These are phyloP conservation scores for Tenthredo livida DNA, from an alignment of 2,888 invertebrate species.

Conservation along the genomic window DNA sequence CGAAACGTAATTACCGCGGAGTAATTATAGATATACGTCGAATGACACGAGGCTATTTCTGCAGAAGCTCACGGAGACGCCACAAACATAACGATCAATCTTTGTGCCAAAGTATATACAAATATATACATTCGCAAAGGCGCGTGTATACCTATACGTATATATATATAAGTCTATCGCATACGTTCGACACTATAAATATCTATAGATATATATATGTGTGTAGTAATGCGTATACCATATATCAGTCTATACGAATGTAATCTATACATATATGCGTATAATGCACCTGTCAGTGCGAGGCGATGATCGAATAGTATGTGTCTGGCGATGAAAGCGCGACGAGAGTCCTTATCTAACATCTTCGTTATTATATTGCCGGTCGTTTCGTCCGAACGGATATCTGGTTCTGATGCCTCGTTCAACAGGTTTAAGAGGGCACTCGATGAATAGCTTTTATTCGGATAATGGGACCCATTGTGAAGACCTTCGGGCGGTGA, in stretches of 20 bases:
- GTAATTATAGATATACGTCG: conserved; percentile 36
- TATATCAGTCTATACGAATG: not conserved
- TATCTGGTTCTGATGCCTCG: conserved; percentile 37
- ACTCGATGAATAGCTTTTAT: conserved; percentile 67
- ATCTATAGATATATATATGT: not conserved
- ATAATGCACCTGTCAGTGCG: conserved; percentile 28
- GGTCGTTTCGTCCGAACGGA: conserved; percentile 41
- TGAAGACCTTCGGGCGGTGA: conserved; percentile 63
- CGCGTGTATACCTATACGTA: not conserved
- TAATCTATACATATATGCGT: not conserved
- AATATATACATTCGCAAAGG: not conserved
- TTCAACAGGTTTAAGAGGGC: conserved; percentile 64
- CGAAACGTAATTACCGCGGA: conserved; percentile 4
- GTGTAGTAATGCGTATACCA: not conserved
- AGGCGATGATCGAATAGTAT: not conserved
- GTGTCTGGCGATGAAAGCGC: not conserved
- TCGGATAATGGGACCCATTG: conserved; percentile 73
- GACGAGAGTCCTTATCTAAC: conserved; percentile 54
- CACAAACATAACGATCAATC: not conserved
- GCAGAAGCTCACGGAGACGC: not conserved
- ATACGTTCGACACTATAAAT: not conserved
- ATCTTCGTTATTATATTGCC: conserved; percentile 62
- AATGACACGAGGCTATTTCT: conserved; percentile 24
- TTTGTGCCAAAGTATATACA: not conserved
- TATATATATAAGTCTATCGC: too few relatives aligned